Evolutionary conservation across 2,888 invertebrate genomes (phyloP), one percentile per base, ranked within the genome.

Genomic region (Lumbricus terrestris): DNA sequence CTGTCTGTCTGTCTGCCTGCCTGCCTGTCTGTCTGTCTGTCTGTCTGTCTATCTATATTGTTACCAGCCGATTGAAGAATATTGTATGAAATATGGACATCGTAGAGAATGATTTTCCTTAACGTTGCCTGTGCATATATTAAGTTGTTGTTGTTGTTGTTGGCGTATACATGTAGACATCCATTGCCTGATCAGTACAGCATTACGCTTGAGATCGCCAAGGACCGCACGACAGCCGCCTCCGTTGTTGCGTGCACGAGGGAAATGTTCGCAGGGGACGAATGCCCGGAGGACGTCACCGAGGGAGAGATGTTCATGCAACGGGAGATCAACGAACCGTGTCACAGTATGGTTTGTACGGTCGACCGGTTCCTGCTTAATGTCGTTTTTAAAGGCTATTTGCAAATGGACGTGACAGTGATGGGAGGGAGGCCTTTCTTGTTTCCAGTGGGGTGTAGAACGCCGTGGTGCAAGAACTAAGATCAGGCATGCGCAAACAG

Each of bases 161-260:
- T n/a, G 69, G 16, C 16, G 69, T 42, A n/a, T 34, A n/a, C n/a
- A n/a, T 85, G 5, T 92, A 94, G 94, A 90, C 93, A 94, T 90
- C 94, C 94, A 15, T 90, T 94, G 33, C 94, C 94, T 38, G 94
- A 94, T 88, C 92, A 93, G 91, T 94, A 94, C 92, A 93, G 93
- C 89, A 92, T 94, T n/a, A 93, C 93, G 34, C 92, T 94, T 89
- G 92, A 94, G 89, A 92, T 93, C 18, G 91, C 93, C 15, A 91
- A 92, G 29, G 93, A 94, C 90, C 91, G 93, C 23, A 93, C 93
- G 18, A 93, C 94, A 3, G 92, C 92, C 13, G 94, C 94, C 18
- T 90, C 89, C 11, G 92, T 92, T 69, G 92, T 93, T 34, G 92
- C 91, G 11, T 94, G 94, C 92, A 93, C 93, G 90, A 93, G 93